Evolutionary conservation across 2,888 invertebrate species (phyloP).

Genomic region (Epiblema foenella): DNA sequence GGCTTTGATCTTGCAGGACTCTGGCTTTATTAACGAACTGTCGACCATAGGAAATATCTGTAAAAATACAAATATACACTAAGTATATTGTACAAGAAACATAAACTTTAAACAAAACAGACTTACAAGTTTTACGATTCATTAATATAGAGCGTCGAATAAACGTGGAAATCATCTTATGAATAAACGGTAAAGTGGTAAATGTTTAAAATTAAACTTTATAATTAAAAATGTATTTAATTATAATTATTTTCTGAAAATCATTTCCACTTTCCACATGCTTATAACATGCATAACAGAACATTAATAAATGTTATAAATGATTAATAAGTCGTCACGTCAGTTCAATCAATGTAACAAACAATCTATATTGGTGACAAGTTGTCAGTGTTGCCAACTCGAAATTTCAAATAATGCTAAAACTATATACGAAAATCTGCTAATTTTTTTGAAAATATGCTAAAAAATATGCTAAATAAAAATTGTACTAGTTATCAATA

Average conservation of each 20-base stretch:
- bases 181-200: neutral
- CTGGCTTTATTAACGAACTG: constrained; percentile 47
- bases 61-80: constrained; percentile 16
- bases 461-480: no score
- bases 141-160: constrained; percentile 47
- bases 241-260: no score
- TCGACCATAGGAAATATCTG: constrained; percentile 42
- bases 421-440: no score
- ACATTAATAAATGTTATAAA: no score
- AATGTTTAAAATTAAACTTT: neutral
- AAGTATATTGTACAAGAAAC: neutral
- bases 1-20: constrained; percentile 23
- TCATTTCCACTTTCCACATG: neutral
- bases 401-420: no score
- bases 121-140: constrained; percentile 51
- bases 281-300: neutral
- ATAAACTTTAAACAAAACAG: neutral
- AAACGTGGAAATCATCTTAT: constrained; percentile 51
- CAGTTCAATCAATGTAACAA: no score
- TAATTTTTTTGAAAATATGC: no score
- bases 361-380: no score
- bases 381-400: no score
- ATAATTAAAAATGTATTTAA: no score
- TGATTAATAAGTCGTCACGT: no score
- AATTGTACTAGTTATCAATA: no score